Evolutionary conservation across 2,113 vertebrate genomes (phyloP), one percentile per base, ranked within the genome.

Genomic region (Crotalus helleri): DNA sequence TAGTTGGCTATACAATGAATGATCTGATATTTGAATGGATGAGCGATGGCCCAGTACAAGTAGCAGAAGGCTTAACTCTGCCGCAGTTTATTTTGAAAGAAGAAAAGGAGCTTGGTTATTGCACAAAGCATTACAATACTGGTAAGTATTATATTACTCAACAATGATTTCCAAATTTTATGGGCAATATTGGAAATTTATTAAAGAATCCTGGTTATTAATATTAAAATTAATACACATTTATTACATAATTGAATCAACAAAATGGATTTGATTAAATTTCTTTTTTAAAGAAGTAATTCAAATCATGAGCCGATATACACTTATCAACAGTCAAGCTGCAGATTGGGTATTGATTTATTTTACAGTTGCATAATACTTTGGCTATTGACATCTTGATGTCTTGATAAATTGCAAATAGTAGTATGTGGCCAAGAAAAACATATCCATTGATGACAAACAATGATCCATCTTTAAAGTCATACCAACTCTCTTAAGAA

Each of bases 1-100:
- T 93, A 99, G 99, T 99, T 97, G 99, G 99, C 85, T 99, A 99
- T 97, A 99, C 99, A 11, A 99, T 99, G 99, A 99, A 99, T 89
- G 99, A 99, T 96, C 96, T 99, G 97, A 98, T 99, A 96, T 99
- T 99, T 93, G 99, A 99, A 97, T 99, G 99, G 99, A 93, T 99
- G 97, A 98, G 98, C 91, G 97, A 98, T 64, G 98, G 98, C 2
- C 98, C 99, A 0, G 99, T 99, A 88, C 99, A 99, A 98, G 99
- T 99, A 49, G 99, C 99, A 3, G 99, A 99, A 1, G 99, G 99
- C 54, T 95, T 99, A 94, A 99, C 99, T 0, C 97, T 99, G 95
- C 99, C 99, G 64, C 99, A 99, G 96, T 99, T 99, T 97, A 98
- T 99, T 94, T 97, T 99, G 97, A 99, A 98, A 96, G 99, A 99